These are phyloP conservation scores for Drosophila nannoptera DNA, from an alignment of 1,140 invertebrate genomes.

Conservation along the genomic window DNA sequence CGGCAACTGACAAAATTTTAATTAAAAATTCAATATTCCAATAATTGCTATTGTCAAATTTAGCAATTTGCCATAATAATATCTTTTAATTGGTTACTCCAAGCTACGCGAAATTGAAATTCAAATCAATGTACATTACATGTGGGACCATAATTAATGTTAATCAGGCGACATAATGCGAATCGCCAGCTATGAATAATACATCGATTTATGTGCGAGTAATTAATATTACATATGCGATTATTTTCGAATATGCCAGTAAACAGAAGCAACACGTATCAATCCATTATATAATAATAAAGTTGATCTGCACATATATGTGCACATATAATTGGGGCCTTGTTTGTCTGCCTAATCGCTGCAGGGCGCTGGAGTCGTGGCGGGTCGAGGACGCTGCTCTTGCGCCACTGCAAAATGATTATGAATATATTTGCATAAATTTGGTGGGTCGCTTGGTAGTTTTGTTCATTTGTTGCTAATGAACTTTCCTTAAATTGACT, in stretches of 20 bases:
- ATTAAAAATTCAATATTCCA: not conserved
- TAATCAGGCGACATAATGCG: conserved; percentile 9
- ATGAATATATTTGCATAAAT: not conserved
- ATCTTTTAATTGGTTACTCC: conserved; percentile 14
- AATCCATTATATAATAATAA: too few species aligned
- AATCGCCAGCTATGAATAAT: conserved; percentile 4
- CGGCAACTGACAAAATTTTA: not conserved
- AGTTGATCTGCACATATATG: too few species aligned
- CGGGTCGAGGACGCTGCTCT: too few species aligned
- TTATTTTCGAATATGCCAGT: not conserved
- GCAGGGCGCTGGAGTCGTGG: too few species aligned
- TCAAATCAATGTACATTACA: conserved; percentile 1
- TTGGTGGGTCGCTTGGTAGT: not conserved
- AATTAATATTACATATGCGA: conserved; percentile 8
- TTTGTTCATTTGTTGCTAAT: conserved; percentile 31
- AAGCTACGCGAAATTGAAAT: not conserved
- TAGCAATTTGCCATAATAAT: conserved; percentile 16
- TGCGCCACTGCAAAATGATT: not conserved
- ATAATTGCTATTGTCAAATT: not conserved
- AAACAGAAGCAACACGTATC: not conserved
- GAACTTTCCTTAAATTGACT: conserved; percentile 39
- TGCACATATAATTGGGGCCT: too few species aligned
- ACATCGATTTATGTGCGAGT: not conserved
- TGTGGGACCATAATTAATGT: conserved; percentile 7
- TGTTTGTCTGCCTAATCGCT: too few species aligned